These are phyloP conservation scores for Petrocephalus microphthalmus DNA, from an alignment of 2,113 vertebrate genomes.

Conservation along the genomic window DNA sequence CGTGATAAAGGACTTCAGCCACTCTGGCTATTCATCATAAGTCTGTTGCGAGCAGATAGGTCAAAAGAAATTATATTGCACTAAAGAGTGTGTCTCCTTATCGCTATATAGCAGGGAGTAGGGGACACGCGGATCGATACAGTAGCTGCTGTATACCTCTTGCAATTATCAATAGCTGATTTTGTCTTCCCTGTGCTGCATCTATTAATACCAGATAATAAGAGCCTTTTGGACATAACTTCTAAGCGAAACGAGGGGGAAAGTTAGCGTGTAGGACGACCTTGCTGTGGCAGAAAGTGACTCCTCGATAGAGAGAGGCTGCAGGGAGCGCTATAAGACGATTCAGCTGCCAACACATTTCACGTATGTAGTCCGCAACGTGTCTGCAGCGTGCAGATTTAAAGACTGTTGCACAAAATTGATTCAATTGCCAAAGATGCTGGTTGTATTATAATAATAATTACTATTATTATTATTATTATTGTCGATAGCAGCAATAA, in stretches of 20 bases:
- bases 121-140: slow-evolving; percentile 97
- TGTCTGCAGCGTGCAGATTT: background rate
- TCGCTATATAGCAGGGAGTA: slow-evolving; percentile 95
- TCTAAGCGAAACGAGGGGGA: slow-evolving; percentile 49
- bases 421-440: background rate
- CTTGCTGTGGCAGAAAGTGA: slow-evolving; percentile 58
- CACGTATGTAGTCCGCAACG: background rate
- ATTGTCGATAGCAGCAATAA: background rate
- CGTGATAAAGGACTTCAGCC: slow-evolving; percentile 99
- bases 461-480: background rate
- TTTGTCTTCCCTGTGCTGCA: slow-evolving; percentile 93
- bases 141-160: slow-evolving; percentile 91
- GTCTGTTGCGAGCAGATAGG: slow-evolving; percentile 99
- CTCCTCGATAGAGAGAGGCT: slow-evolving; percentile 31
- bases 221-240: slow-evolving; percentile 75
- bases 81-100: slow-evolving; percentile 99
- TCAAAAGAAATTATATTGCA: slow-evolving; percentile 99
- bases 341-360: background rate
- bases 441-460: background rate
- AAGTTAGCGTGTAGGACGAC: slow-evolving; percentile 56
- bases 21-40: slow-evolving; percentile 99
- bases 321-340: background rate
- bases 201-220: slow-evolving; percentile 98
- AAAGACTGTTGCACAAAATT: background rate
- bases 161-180: slow-evolving; percentile 99